These are phyloP conservation scores for Notechis scutatus DNA, from an alignment of 2,113 vertebrate genomes.

Conservation along the genomic window DNA sequence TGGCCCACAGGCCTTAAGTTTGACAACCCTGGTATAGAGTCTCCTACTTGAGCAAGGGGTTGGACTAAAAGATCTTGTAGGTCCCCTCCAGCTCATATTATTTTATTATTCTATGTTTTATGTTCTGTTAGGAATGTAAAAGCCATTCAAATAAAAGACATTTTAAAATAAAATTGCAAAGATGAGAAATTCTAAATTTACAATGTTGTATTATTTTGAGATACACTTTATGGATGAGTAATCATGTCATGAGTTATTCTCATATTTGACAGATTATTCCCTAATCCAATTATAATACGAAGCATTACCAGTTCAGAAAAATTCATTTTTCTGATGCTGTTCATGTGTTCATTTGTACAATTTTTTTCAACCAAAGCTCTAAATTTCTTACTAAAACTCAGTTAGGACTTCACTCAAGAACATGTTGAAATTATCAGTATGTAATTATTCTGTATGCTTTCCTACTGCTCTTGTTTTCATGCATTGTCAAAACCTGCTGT, in stretches of 20 bases:
- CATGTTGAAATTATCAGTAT: not conserved
- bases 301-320: not conserved
- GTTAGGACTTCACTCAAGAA: not conserved
- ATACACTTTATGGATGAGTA: not conserved
- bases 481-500: not conserved
- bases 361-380: not conserved
- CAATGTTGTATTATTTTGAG: not conserved
- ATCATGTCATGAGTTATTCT: not conserved
- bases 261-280: not conserved
- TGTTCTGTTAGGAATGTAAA: not conserved
- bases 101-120: not conserved
- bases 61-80: not conserved
- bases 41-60: not conserved
- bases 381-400: slow-evolving; percentile 10
- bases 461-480: not conserved
- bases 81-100: not conserved
- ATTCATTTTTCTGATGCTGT: not conserved
- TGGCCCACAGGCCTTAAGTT: too few species aligned
- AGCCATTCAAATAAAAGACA: not conserved
- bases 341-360: not conserved
- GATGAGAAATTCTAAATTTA: not conserved
- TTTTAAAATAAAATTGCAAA: not conserved
- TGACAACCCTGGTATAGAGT: not conserved
- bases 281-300: not conserved
- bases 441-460: not conserved